phyloP scores from a whole-genome alignment of 2,113 vertebrate species.

The Elanus axillaris region DNA sequence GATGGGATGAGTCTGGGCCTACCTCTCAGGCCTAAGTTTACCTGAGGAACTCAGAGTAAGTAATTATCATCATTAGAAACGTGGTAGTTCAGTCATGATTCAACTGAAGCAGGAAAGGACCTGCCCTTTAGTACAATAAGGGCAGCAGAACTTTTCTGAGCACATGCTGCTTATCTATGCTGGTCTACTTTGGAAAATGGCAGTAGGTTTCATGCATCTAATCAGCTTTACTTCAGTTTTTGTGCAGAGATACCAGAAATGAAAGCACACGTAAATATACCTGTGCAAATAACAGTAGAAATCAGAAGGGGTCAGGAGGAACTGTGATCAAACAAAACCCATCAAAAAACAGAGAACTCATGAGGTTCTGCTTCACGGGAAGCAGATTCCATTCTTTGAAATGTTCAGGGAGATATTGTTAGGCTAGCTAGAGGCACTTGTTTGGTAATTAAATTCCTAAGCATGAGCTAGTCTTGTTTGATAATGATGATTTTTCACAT shows the following conservation, averaged over 20 bases:
- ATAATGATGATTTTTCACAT: slow-evolving; percentile 29
- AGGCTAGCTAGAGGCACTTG: neutral
- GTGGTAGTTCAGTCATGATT: rapidly evolving
- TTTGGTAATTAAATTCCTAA: slow-evolving; percentile 31
- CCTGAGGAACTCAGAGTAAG: neutral
- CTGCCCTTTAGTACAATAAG: neutral
- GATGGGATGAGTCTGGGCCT: neutral
- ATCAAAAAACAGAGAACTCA: neutral
- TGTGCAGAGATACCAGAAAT: neutral
- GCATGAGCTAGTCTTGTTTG: neutral
- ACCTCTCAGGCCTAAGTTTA: neutral
- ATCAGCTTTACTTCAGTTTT: neutral
- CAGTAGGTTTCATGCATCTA: neutral
- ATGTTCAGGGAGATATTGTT: neutral
- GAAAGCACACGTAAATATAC: neutral
- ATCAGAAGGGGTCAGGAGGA: neutral
- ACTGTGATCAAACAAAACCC: neutral
- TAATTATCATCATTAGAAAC: neutral
- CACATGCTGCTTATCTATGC: rapidly evolving
- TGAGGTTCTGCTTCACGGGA: neutral
- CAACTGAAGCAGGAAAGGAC: neutral
- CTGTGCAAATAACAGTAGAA: neutral
- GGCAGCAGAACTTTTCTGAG: neutral
- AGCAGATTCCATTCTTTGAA: neutral
- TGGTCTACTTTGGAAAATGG: neutral